Conservation (phyloP, 2,113 vertebrate species). For the Acanthisitta chloris region DNA sequence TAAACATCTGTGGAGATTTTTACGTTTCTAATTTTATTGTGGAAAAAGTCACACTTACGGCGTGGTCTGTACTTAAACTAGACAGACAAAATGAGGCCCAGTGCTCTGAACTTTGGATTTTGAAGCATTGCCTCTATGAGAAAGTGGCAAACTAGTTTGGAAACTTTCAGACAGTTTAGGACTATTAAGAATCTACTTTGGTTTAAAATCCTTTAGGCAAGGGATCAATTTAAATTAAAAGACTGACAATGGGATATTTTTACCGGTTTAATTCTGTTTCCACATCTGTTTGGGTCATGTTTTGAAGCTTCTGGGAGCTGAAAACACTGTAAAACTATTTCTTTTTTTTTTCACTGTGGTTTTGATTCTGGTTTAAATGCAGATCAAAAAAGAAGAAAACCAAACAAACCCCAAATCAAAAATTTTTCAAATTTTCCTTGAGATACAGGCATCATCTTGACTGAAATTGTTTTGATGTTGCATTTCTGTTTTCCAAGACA, state of each 20-base stretch:
- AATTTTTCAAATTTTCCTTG: not conserved
- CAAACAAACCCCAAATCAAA: not conserved
- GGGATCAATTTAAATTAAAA: not conserved
- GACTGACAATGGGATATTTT: not conserved
- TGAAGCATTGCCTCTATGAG: not conserved
- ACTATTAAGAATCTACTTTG: not conserved
- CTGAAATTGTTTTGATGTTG: not conserved
- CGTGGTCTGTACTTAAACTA: not conserved
- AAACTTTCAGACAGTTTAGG: not conserved
- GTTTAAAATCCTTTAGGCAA: not conserved
- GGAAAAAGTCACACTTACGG: not conserved
- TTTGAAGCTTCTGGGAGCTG: not conserved
- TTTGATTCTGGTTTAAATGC: not conserved
- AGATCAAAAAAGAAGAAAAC: not conserved
- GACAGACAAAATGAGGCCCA: not conserved
- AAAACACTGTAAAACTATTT: not conserved
- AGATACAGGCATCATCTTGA: not conserved
- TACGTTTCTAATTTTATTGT: not conserved
- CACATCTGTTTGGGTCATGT: not conserved
- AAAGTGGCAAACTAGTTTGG: not conserved
- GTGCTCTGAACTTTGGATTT: not conserved
- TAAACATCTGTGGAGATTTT: not conserved
- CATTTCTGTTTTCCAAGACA: not conserved
- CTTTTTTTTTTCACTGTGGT: not conserved
- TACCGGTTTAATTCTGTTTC: constrained; percentile 5